phyloP scores from a whole-genome alignment of 2,113 vertebrate genomes.

The Diadophis punctatus region DNA sequence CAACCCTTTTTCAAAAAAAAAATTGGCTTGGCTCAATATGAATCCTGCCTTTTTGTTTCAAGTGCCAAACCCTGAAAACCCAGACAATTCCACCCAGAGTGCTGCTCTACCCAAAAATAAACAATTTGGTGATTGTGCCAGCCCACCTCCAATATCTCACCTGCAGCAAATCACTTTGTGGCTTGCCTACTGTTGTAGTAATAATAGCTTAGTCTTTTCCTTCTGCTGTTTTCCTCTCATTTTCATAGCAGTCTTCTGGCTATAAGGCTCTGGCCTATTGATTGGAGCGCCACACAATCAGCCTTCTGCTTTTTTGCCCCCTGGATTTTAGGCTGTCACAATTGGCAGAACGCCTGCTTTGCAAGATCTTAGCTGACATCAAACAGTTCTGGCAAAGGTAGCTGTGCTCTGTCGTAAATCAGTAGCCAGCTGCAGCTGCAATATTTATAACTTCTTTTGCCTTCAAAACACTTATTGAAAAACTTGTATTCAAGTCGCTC shows the following conservation, averaged over 20 bases:
- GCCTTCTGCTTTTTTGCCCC: background rate
- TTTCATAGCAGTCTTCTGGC: background rate
- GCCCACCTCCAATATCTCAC: background rate
- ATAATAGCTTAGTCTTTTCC: background rate
- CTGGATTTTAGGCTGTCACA: background rate
- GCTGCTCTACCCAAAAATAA: background rate
- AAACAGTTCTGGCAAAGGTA: background rate
- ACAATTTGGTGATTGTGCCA: background rate
- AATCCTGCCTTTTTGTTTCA: background rate
- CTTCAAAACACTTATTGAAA: conserved; percentile 26
- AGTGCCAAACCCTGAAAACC: background rate
- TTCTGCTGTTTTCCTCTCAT: background rate
- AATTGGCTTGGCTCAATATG: background rate
- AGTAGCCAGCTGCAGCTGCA: conserved; percentile 5
- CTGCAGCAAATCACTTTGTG: background rate
- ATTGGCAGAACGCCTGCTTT: background rate
- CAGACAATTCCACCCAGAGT: background rate
- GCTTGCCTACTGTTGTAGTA: background rate
- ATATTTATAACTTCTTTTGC: conserved; percentile 22
- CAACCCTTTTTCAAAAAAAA: background rate
- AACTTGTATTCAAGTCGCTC: background rate
- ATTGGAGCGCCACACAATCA: background rate
- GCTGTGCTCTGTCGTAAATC: conserved; percentile 3
- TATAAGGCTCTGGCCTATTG: background rate
- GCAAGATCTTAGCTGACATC: background rate